Percentiles rank a stretch among this genome's conserved stretches.
Conservation (phyloP, 1,140 invertebrate species). For the Drosophila hydei region DNA sequence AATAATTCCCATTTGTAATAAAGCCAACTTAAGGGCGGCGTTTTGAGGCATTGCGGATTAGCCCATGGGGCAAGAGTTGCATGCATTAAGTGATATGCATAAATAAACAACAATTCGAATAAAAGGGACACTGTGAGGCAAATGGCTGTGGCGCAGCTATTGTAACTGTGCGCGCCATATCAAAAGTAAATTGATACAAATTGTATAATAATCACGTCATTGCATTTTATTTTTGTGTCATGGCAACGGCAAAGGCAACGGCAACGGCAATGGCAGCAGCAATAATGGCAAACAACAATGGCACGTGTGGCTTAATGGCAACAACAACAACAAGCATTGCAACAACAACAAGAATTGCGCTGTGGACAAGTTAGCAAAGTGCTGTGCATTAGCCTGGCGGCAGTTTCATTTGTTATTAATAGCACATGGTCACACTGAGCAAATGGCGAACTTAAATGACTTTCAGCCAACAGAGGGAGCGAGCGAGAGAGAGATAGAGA, state of each 20-base stretch:
- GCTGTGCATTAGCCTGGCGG: slow-evolving; percentile 35
- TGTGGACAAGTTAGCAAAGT: slow-evolving; percentile 36
- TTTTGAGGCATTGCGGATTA: slow-evolving; percentile 21
- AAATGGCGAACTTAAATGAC: neutral
- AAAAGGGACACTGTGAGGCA: neutral
- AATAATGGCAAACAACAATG: slow-evolving; percentile 19
- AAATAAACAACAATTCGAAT: slow-evolving; percentile 60
- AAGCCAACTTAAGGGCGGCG: slow-evolving; percentile 29
- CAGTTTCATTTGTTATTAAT: slow-evolving; percentile 48
- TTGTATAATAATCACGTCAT: slow-evolving; percentile 79
- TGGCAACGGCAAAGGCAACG: slow-evolving; percentile 3
- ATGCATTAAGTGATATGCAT: slow-evolving; percentile 63
- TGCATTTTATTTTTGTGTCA: slow-evolving; percentile 67
- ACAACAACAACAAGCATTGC: slow-evolving; percentile 9
- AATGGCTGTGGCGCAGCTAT: neutral
- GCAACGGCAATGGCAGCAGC: neutral
- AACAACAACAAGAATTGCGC: slow-evolving; percentile 14
- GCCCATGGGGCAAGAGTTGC: slow-evolving; percentile 5
- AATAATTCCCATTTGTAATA: slow-evolving; percentile 58
- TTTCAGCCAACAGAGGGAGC: neutral
- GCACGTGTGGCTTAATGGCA: slow-evolving; percentile 43
- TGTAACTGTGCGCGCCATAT: slow-evolving; percentile 7
- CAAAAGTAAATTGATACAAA: slow-evolving; percentile 77
- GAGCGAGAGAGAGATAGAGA: neutral
- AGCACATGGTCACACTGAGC: slow-evolving; percentile 43